Conservation (phyloP, 2,888 invertebrate genomes). For the Sepiola atlantica region DNA sequence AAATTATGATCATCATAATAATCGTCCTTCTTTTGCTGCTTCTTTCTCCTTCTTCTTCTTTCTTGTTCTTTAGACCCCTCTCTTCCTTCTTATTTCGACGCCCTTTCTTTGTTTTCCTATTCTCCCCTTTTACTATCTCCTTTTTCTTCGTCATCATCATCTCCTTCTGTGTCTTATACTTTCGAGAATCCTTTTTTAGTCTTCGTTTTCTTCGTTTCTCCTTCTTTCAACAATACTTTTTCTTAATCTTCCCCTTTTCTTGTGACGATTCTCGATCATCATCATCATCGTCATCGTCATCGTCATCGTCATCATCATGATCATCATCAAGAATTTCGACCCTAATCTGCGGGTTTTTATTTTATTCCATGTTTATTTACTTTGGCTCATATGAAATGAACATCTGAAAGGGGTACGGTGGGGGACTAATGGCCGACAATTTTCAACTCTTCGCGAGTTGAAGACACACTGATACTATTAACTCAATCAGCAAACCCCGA, state of each 20-base stretch:
- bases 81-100: background rate
- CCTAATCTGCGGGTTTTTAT: background rate
- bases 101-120: background rate
- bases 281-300: background rate
- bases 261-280: too few relatives aligned
- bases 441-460: background rate
- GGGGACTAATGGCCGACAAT: background rate
- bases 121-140: background rate
- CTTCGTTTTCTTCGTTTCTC: background rate
- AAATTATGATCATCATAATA: too few relatives aligned
- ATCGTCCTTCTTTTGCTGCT: too few relatives aligned
- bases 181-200: too few relatives aligned
- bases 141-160: background rate
- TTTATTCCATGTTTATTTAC: background rate
- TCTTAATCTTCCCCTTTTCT: background rate
- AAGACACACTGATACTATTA: background rate
- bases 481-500: background rate
- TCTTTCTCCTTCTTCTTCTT: background rate
- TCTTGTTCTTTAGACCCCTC: accelerated
- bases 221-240: background rate
- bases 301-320: background rate
- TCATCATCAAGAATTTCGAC: background rate
- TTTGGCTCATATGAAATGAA: background rate
- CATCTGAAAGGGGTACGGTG: background rate
- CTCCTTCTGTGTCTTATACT: background rate